Conservation (phyloP, 2,888 invertebrate genomes). For the Frankliniella intonsa region DNA sequence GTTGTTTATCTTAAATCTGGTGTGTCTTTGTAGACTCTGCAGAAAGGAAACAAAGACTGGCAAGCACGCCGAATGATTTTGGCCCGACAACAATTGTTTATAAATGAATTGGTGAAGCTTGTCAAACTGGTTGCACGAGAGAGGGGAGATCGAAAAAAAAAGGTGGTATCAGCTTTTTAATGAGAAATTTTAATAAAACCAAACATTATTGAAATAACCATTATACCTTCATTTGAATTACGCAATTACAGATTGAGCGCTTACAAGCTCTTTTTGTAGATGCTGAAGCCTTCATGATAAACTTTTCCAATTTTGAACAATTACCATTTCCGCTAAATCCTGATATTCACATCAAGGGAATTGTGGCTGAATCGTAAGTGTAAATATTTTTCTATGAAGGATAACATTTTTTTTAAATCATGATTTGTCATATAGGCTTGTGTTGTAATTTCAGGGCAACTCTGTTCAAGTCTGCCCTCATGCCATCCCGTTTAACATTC, state of each 20-base stretch:
- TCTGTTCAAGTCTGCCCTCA: slow-evolving; percentile 92
- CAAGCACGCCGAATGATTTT: slow-evolving; percentile 72
- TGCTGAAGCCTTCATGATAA: slow-evolving; percentile 73
- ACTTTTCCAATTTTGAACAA: slow-evolving; percentile 85
- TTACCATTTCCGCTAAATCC: slow-evolving; percentile 95
- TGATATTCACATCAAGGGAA: slow-evolving; percentile 78
- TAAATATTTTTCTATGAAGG: slow-evolving; percentile 31
- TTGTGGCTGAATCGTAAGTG: slow-evolving; percentile 70
- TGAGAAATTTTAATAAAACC: not conserved
- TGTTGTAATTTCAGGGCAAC: slow-evolving; percentile 55
- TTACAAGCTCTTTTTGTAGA: slow-evolving; percentile 79
- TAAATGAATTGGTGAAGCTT: slow-evolving; percentile 81
- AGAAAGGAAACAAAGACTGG: slow-evolving; percentile 59
- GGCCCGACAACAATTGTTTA: slow-evolving; percentile 81
- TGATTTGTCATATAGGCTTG: slow-evolving; percentile 29
- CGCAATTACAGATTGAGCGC: slow-evolving; percentile 66
- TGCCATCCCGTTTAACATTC: slow-evolving; percentile 91
- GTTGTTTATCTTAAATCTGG: slow-evolving; percentile 28
- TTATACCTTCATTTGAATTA: slow-evolving; percentile 13
- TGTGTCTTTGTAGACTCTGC: slow-evolving; percentile 41
- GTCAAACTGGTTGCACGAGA: slow-evolving; percentile 86
- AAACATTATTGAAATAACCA: no score
- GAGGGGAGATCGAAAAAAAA: slow-evolving; percentile 85
- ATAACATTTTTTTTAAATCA: slow-evolving; percentile 30
- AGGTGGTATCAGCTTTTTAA: slow-evolving; percentile 47